Evolutionary conservation across 2,888 invertebrate species (phyloP).

Genomic region (Rhopalosiphum nymphaeae): DNA sequence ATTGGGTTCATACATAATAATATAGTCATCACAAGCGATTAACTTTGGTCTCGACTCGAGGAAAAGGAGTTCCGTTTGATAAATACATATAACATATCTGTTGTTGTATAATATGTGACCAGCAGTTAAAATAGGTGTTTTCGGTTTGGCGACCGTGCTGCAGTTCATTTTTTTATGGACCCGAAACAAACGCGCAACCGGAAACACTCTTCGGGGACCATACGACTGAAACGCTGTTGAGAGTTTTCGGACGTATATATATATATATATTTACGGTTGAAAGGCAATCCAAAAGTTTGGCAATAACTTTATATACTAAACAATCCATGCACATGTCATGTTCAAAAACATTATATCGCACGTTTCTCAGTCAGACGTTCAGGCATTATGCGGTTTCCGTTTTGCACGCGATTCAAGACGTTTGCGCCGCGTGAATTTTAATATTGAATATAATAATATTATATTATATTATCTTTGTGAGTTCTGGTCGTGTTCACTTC

Average conservation of each 20-base stretch:
- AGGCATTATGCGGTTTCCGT: not conserved
- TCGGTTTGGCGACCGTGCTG: not conserved
- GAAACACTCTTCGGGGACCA: constrained; percentile 10
- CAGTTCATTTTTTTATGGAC: not conserved
- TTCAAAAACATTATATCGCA: not conserved
- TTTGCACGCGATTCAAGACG: not conserved
- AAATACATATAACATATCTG: not conserved
- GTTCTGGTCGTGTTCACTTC: not conserved
- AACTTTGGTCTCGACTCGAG: not conserved
- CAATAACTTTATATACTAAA: not conserved
- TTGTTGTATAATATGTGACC: not conserved
- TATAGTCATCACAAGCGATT: not conserved
- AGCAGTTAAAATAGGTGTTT: not conserved
- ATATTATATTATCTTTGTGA: not conserved
- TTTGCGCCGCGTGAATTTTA: not conserved
- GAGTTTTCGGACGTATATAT: not conserved
- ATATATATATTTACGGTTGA: not conserved
- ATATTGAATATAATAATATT: not conserved
- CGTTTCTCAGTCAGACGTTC: not conserved
- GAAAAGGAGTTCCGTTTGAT: not conserved
- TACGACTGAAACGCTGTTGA: not conserved
- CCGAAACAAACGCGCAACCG: not conserved
- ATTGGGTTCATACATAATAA: not conserved
- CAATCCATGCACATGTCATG: not conserved
- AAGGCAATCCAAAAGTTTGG: not conserved